Evolutionary conservation across 2,113 vertebrate species (phyloP), one percentile per base, ranked within the genome.

Genomic region (Pachyramphus minor): DNA sequence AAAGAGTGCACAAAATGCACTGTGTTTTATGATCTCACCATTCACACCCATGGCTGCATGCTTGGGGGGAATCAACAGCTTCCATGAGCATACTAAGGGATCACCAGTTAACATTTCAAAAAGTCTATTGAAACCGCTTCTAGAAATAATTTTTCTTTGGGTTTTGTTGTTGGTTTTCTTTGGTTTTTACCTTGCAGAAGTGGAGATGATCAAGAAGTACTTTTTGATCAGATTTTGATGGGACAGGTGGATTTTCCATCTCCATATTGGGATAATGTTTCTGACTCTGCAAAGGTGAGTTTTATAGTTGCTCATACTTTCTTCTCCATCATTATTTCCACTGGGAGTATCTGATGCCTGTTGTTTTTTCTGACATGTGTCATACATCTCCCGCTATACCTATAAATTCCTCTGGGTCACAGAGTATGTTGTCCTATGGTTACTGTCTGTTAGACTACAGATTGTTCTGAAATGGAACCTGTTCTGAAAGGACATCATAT

Each of bases 261-360:
- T 94, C 98, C 99, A 2, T 98, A 99, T 85, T 99, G 99, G 99
- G 99, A 99, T 96, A 99, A 98, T 1, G 98, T 99, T 81, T 99
- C 99, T 24, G 99, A 99, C 55, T 98, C 98, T 21, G 99, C 99
- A 74, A 99, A 99, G 99, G 99, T 99, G 87, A 14, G 95, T 85
- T 84, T 89, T 17, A 7, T 22, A 64, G 52, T 27, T 59, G 24
- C 15, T 25, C 22, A 12, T 60, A 17, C 33, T 80, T 49, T 71
- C 53, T 81, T 69, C 41, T 45, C 14, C 39, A 33, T 3, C 82
- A 17, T 66, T 84, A 22, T 42, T 94, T 30, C 41, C 19, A 75
- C 11, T 55, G 35, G 12, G 19, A 58, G 9, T n/a, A 41, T 35
- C 13, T 77, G 74, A 55, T 41, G 6, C 6, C 22, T 27, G 4